Evolutionary conservation across 2,113 vertebrate genomes (phyloP).

Genomic region (Dipodomys spectabilis): DNA sequence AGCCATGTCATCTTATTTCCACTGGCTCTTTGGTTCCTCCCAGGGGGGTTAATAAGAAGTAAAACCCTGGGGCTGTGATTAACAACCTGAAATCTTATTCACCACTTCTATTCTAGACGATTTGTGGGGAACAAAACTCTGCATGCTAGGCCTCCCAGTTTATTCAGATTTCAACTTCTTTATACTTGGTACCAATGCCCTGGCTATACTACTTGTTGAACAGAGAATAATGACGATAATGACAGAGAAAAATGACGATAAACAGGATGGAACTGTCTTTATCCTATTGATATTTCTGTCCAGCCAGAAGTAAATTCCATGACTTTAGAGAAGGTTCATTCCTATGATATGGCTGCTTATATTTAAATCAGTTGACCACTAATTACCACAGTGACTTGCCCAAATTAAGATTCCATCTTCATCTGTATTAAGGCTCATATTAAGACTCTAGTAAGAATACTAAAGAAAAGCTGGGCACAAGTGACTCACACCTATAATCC

Average conservation of each 20-base stretch:
- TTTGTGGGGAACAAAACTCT: not conserved
- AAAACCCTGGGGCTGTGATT: constrained; percentile 11
- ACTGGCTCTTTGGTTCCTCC: constrained; percentile 22
- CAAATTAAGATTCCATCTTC: constrained; percentile 4
- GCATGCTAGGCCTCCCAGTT: not conserved
- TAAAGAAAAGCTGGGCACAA: too few species aligned
- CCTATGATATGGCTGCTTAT: not conserved
- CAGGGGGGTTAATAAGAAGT: constrained; percentile 3
- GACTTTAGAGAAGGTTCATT: not conserved
- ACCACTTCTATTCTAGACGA: not conserved
- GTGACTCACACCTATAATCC: too few species aligned
- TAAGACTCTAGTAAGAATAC: too few species aligned
- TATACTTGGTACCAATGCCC: not conserved
- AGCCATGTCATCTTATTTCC: constrained; percentile 37
- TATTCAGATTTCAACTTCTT: not conserved
- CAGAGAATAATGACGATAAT: not conserved
- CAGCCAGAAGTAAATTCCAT: too few species aligned
- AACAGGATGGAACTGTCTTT: not conserved
- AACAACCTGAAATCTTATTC: constrained; percentile 24
- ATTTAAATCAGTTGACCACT: not conserved
- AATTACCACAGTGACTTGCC: not conserved
- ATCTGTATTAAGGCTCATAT: not conserved
- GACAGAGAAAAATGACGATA: not conserved
- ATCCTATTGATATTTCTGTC: not conserved
- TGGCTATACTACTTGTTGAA: not conserved